phyloP scores from a whole-genome alignment of 2,113 vertebrate species.

The Tragelaphus strepsiceros region DNA sequence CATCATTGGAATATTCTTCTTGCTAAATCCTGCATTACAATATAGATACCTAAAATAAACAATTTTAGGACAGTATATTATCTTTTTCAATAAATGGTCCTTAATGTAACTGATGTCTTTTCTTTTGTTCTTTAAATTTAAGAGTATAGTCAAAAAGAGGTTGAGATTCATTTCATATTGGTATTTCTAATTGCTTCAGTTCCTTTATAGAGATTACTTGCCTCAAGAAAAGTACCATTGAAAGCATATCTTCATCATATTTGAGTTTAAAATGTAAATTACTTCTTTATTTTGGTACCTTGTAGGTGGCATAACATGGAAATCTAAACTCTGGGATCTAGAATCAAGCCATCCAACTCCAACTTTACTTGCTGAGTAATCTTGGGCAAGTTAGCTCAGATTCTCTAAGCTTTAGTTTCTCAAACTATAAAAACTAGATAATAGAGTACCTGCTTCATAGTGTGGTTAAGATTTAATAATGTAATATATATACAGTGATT shows the following conservation, averaged over 20 bases:
- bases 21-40: background rate
- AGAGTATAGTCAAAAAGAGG: background rate
- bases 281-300: background rate
- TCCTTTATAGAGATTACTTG: background rate
- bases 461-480: background rate
- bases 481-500: background rate
- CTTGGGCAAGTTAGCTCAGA: background rate
- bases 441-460: background rate
- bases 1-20: background rate
- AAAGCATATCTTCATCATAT: background rate
- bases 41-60: background rate
- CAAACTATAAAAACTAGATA: background rate
- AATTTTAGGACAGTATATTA: background rate
- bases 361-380: background rate
- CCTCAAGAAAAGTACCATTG: background rate
- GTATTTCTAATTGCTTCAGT: background rate
- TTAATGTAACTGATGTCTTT: background rate
- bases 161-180: background rate
- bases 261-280: background rate
- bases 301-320: background rate
- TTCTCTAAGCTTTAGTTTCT: conserved; percentile 22
- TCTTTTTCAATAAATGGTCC: background rate
- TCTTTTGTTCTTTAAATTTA: background rate
- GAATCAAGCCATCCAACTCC: background rate
- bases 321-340: background rate